Percentiles rank a stretch among this genome's conserved stretches.
phyloP scores from a whole-genome alignment of 2,888 invertebrate species.

The Mythimna albipuncta region DNA sequence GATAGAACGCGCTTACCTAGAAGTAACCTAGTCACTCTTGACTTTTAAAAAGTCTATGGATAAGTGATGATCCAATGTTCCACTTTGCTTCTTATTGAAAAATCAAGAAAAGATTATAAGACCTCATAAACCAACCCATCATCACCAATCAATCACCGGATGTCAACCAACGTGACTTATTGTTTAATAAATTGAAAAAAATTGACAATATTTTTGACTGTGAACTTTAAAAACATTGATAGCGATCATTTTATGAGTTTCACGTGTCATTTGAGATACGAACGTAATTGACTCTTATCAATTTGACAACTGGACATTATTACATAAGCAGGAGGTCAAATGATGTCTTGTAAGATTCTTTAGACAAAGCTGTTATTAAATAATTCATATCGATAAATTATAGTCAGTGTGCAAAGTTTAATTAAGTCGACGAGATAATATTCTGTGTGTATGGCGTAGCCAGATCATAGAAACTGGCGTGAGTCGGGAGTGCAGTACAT shows the following conservation, averaged over 20 bases:
- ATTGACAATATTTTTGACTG: background rate
- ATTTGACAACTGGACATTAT: conserved; percentile 3
- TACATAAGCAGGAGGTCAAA: conserved; percentile 30
- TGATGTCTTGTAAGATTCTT: background rate
- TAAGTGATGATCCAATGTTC: too few species aligned
- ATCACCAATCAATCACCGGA: too few species aligned
- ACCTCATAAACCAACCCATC: too few species aligned
- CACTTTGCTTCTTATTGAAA: too few species aligned
- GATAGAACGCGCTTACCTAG: too few species aligned
- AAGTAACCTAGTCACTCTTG: too few species aligned
- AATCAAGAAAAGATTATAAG: too few species aligned
- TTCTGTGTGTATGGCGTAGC: too few species aligned
- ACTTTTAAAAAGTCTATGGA: too few species aligned
- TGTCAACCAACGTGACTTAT: too few species aligned
- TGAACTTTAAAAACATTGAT: conserved; percentile 18
- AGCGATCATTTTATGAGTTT: conserved; percentile 15
- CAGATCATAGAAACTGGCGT: too few species aligned
- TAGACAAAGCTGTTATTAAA: conserved; percentile 5
- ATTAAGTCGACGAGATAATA: background rate
- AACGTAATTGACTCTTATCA: conserved; percentile 14
- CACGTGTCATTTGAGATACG: background rate
- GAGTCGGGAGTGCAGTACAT: too few species aligned
- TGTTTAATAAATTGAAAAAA: background rate
- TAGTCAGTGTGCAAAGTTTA: background rate
- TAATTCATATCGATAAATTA: background rate